Evolutionary conservation across 2,113 vertebrate species (phyloP), one percentile per base, ranked within the genome.

Genomic region (Gymnobelideus leadbeateri): DNA sequence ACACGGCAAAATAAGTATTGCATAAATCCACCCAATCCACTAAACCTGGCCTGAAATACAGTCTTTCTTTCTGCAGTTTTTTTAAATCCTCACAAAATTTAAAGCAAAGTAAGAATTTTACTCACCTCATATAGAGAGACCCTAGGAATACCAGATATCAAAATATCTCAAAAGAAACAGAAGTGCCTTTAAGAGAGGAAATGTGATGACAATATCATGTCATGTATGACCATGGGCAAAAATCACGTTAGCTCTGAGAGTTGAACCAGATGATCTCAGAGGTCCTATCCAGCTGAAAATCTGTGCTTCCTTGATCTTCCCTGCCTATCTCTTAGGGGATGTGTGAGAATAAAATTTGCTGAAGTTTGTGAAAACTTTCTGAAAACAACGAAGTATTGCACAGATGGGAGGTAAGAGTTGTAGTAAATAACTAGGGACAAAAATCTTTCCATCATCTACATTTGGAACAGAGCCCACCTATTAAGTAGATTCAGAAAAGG

Each of bases 1-100:
- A 28, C 93, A 51, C 55, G 43, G 90, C 53, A 93, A 28, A 84
- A 61, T 51, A 89, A 95, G 68, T 91, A 28, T 31, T 50, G 51
- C 7, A 51, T 31, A 91, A 90, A 12, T 14, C 89, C 49, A 93
- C 50, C 43, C 9, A 91, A 89, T 12, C 89, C 92, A n/a, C 51
- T 50, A 68, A 51, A 37, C 31, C 4, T 68, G 37, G 31, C 11
- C 31, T n/a, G 31, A 37, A 68, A 68, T 61, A 68, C 37, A 68
- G 12, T 37, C 31, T 68, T 68, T 37, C 31, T 37, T 3, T 28
- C 61, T 9, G 0, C 23, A 24, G 53, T 25, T 37, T 37, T 68
- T 61, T 61, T 68, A 4, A 1, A 37, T 68, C 31, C 12, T 68
- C 61, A 68, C 7, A 68, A 68, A 16, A 68, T 37, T 68, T 3